Conservation (phyloP, 2,113 vertebrate species). For the Coreoperca whiteheadi region DNA sequence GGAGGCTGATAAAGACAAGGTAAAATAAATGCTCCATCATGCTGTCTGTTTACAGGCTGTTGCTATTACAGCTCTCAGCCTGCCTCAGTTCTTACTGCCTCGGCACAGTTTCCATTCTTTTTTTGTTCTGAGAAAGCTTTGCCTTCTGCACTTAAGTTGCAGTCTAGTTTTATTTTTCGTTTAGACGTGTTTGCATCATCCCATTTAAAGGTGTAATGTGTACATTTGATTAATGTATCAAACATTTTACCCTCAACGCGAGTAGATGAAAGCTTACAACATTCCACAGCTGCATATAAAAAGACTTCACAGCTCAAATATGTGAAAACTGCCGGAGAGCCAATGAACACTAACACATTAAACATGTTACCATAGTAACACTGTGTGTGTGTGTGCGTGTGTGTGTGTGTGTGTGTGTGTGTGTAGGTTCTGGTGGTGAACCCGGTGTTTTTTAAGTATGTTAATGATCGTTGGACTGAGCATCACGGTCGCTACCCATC, state of each 20-base stretch:
- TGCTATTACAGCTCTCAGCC: background rate
- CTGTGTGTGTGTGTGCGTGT: background rate
- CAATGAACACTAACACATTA: background rate
- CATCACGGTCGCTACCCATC: slow-evolving; percentile 85
- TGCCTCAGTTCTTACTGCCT: background rate
- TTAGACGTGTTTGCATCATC: background rate
- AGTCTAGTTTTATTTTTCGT: background rate
- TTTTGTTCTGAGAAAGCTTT: background rate
- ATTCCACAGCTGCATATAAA: background rate
- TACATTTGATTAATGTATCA: background rate
- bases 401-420: background rate
- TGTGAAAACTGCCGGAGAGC: background rate
- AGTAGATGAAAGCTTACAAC: too few species aligned
- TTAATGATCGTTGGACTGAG: slow-evolving; percentile 82
- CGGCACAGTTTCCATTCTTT: background rate
- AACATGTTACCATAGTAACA: slow-evolving; percentile 7
- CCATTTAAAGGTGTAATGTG: background rate
- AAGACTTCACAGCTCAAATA: background rate
- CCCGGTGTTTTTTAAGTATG: slow-evolving; percentile 85
- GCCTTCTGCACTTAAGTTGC: background rate
- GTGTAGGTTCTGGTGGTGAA: slow-evolving; percentile 83
- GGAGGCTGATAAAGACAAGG: slow-evolving; percentile 87
- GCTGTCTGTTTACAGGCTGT: background rate
- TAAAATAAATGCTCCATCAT: slow-evolving; percentile 52
- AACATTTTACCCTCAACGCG: too few species aligned